Evolutionary conservation across 2,888 invertebrate species (phyloP), one percentile per base, ranked within the genome.

Genomic region (Parnassius orleans): DNA sequence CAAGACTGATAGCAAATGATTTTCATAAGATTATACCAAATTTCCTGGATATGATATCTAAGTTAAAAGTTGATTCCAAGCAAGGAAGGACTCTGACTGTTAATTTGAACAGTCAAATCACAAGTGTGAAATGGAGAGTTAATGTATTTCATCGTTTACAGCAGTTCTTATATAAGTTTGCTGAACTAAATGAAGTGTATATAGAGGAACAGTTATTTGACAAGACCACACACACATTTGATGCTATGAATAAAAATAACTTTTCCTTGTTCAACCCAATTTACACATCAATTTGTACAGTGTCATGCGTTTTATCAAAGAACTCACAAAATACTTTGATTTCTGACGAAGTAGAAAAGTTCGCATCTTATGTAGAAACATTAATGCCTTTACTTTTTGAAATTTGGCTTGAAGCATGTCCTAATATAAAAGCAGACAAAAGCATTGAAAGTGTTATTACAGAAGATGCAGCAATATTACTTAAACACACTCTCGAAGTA

Each of bases 41-140:
- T 77, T 96, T 98, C 72, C 87, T 98, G 10, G 95, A 96, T 69
- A 95, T 98, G 92, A 96, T 98, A 77, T 98, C 98, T 0, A 95
- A 94, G 69, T 82, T 95, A 51, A 88, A 94, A 57, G 86, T 92
- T 12, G 94, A 95, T 77, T 92, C 93, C 2, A 93, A 93, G 64
- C 92, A 94, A n/a, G 94, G 93, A 15, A 92, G 96, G 69, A 94
- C 94, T 50, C 86, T 97, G 10, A 94, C 94, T 10, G 90, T 95
- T 0, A 95, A 95, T 75, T 89, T 97, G 61, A 94, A 93, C 53
- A 94, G 95, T 67, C 95, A 95, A 81, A 93, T 94, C 57, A 96
- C 96, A 0, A 95, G 94, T 71, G 93, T 95, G 0, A 95, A 95
- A 75, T 97, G 97, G 96, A 93, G 96, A 68, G 94, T 94, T 14